These are phyloP conservation scores for Matsumurasca onukii DNA, from an alignment of 1,140 invertebrate species.

Conservation along the genomic window DNA sequence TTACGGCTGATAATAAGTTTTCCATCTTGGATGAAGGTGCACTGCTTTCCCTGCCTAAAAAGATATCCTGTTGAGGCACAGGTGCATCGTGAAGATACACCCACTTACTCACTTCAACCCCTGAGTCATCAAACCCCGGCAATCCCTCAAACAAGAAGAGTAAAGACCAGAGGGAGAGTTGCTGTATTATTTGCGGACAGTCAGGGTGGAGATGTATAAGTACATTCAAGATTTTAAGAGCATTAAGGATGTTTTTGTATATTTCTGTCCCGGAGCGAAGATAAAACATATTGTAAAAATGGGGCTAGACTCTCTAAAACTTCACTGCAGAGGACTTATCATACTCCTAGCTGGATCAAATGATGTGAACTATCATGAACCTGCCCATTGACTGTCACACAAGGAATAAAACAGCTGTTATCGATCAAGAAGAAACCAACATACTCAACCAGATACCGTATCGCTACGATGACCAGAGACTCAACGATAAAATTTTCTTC, in stretches of 20 bases:
- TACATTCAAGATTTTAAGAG: neutral
- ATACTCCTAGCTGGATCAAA: conserved; percentile 15
- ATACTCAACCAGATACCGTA: no score
- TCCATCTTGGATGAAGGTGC: neutral
- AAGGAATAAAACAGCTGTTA: no score
- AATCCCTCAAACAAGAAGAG: neutral
- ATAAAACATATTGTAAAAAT: conserved; percentile 10
- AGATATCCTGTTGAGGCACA: neutral
- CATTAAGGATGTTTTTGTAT: neutral
- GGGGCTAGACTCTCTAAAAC: neutral
- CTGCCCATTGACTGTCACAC: neutral
- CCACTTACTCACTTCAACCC: neutral
- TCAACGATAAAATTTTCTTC: conserved; percentile 17
- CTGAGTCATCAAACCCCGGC: neutral
- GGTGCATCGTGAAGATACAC: neutral
- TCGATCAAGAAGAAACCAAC: conserved; percentile 14
- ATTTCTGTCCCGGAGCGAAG: conserved; percentile 7
- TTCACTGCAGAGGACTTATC: conserved; percentile 5
- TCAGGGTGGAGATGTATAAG: neutral
- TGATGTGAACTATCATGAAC: no score
- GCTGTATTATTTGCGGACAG: conserved; percentile 1
- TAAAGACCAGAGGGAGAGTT: neutral
- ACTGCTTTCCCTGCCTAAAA: neutral
- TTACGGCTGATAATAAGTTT: conserved; percentile 16
- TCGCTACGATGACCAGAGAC: conserved; percentile 15